Evolutionary conservation across 2,113 vertebrate species (phyloP).

Genomic region (Archilochus colubris): DNA sequence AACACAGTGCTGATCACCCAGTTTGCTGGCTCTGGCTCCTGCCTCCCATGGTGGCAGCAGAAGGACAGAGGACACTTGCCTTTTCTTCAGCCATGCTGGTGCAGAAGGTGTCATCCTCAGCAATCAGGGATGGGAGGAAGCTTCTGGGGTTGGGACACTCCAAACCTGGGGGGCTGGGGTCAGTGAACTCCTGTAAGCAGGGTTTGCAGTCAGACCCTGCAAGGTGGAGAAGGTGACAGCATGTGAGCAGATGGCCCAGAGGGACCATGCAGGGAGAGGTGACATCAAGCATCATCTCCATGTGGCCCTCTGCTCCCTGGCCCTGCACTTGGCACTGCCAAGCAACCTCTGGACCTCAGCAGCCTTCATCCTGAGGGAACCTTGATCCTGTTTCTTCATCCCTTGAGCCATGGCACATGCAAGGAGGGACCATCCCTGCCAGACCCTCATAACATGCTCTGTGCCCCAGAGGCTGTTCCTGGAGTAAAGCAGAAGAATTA

Average conservation of each 20-base stretch:
- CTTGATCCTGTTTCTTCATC: neutral
- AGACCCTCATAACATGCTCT: neutral
- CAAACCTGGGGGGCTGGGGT: constrained; percentile 20
- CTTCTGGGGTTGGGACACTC: constrained; percentile 60
- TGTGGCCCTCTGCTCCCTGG: neutral
- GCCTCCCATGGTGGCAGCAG: accelerated
- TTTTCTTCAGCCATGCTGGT: constrained; percentile 73
- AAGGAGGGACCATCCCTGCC: neutral
- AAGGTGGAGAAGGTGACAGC: constrained; percentile 1
- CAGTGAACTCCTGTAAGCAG: constrained; percentile 57
- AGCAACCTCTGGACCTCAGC: neutral
- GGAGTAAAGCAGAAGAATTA: neutral
- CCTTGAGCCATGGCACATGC: accelerated
- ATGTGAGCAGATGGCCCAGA: neutral
- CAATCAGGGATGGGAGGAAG: constrained; percentile 72
- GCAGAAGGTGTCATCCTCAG: constrained; percentile 79
- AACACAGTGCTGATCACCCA: neutral
- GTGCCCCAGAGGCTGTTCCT: neutral
- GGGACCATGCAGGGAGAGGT: neutral
- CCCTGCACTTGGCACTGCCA: neutral
- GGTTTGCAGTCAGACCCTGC: constrained; percentile 87
- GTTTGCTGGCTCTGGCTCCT: neutral
- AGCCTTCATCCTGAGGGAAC: neutral
- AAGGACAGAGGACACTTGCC: constrained; percentile 64
- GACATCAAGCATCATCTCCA: neutral